Evolutionary conservation across 2,888 invertebrate genomes (phyloP).

Genomic region (Dynastes tityus): DNA sequence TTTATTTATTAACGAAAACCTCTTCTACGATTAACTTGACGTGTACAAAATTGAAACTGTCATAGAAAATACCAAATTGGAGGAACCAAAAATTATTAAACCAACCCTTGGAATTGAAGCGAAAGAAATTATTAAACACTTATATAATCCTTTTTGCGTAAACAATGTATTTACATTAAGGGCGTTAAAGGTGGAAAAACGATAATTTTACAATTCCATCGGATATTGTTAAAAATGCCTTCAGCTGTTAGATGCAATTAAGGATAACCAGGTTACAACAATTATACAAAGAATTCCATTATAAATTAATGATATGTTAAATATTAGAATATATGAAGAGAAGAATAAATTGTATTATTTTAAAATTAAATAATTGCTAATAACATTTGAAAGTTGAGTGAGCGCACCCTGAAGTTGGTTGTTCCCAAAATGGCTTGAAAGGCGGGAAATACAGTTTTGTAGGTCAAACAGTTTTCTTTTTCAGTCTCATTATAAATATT

Average conservation of each 20-base stretch:
- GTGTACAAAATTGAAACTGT: slow-evolving; percentile 48
- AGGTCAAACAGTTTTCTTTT: slow-evolving; percentile 19
- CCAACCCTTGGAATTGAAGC: not conserved
- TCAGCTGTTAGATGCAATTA: not conserved
- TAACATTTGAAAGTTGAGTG: not conserved
- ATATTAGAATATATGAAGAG: not conserved
- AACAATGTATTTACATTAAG: not conserved
- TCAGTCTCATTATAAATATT: not conserved
- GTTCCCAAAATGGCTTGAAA: not conserved
- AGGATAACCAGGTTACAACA: no score
- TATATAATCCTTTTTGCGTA: not conserved
- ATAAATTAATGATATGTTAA: not conserved
- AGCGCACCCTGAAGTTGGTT: not conserved
- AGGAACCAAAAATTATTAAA: slow-evolving; percentile 10
- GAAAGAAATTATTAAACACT: not conserved
- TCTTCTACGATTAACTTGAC: slow-evolving; percentile 36
- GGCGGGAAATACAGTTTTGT: slow-evolving; percentile 25
- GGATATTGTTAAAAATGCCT: not conserved
- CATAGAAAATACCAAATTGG: slow-evolving; percentile 30
- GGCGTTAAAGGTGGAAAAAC: not conserved
- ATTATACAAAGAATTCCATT: not conserved
- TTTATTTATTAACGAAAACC: slow-evolving; percentile 22
- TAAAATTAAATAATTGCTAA: no score
- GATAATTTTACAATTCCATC: no score
- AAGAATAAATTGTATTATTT: no score